These are phyloP conservation scores for Tonatia bakeri DNA, from an alignment of 2,113 vertebrate genomes.

Conservation along the genomic window DNA sequence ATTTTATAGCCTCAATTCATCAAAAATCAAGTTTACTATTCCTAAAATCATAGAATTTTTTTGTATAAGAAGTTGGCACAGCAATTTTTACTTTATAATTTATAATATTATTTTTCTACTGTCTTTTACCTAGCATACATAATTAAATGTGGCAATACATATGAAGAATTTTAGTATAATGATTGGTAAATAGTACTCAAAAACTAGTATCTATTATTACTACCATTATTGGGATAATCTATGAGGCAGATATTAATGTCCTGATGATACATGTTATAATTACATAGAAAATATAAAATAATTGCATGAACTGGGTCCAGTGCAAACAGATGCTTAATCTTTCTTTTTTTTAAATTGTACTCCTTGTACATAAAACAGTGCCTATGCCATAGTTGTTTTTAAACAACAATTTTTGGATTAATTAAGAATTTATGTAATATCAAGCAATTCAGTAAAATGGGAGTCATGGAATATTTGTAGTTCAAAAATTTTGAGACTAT, in stretches of 20 bases:
- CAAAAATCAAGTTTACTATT: neutral
- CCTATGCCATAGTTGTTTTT: neutral
- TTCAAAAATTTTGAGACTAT: neutral
- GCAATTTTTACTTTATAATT: neutral
- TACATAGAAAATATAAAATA: neutral
- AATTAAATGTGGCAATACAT: neutral
- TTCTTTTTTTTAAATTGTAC: neutral
- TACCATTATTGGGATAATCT: neutral
- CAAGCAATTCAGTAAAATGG: neutral
- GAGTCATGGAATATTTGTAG: neutral
- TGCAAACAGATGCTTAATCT: neutral
- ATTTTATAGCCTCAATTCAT: neutral
- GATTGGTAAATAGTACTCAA: neutral
- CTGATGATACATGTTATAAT: neutral
- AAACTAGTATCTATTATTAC: neutral
- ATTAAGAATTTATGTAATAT: conserved; percentile 17
- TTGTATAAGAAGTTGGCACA: neutral
- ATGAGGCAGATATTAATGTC: neutral
- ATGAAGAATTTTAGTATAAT: neutral
- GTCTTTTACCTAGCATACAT: neutral
- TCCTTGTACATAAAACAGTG: neutral
- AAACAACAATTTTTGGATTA: conserved; percentile 14
- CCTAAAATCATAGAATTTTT: neutral
- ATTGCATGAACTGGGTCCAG: neutral
- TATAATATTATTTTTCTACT: neutral